phyloP scores from a whole-genome alignment of 2,888 invertebrate genomes.

The Spisula solida region DNA sequence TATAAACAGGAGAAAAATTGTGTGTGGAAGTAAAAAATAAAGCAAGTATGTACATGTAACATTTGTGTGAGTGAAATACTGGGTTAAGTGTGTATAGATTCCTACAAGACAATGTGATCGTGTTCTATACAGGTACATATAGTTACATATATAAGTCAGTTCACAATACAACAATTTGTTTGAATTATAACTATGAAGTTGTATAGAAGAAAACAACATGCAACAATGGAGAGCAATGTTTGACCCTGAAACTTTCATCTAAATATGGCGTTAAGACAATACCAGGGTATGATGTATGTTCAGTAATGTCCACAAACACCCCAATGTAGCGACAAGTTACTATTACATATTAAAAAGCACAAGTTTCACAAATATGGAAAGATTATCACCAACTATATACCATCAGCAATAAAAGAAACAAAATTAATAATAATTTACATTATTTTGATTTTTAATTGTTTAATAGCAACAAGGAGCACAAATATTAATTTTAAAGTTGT shows the following conservation, averaged over 20 bases:
- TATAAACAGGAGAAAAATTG: background rate
- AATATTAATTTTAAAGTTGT: too few species aligned
- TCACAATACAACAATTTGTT: background rate
- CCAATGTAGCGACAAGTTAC: too few species aligned
- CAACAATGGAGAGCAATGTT: background rate
- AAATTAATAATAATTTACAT: too few species aligned
- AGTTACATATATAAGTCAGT: background rate
- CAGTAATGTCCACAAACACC: too few species aligned
- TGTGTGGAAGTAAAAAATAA: background rate
- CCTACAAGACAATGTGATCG: background rate
- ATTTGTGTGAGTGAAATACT: background rate
- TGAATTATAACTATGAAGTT: background rate
- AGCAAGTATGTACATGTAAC: background rate
- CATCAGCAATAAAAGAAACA: too few species aligned
- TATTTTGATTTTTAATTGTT: too few species aligned
- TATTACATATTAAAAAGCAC: too few species aligned
- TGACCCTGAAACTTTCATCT: background rate
- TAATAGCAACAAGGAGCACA: too few species aligned
- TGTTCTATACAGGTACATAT: background rate
- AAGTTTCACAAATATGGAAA: too few species aligned
- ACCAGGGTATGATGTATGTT: too few species aligned
- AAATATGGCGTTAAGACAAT: too few species aligned
- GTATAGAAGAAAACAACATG: background rate
- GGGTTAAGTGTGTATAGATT: background rate
- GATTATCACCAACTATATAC: too few species aligned